Conservation (phyloP, 2,113 vertebrate species). For the Salvator merianae region DNA sequence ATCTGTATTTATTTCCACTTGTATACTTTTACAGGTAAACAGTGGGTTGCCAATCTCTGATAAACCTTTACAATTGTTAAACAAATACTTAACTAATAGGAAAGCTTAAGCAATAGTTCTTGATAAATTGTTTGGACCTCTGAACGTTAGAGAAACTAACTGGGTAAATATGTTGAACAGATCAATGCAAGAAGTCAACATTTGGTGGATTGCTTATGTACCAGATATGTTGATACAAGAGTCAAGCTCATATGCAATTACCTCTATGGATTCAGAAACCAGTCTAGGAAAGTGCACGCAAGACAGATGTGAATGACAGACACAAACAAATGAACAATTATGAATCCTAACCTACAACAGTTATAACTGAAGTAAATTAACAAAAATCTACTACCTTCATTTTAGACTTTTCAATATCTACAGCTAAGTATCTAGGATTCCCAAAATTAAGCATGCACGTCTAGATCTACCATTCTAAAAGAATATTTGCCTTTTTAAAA, state of each 20-base stretch:
- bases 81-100: neutral
- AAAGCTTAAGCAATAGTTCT: conserved; percentile 7
- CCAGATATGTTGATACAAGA: neutral
- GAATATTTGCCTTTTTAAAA: no score
- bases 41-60: conserved; percentile 3
- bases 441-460: no score
- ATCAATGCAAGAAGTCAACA: neutral
- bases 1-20: conserved; percentile 14
- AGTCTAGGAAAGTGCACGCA: neutral
- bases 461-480: no score
- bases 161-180: neutral
- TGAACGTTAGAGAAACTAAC: neutral
- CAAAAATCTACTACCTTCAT: neutral
- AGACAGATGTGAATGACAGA: neutral
- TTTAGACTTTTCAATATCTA: no score
- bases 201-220: conserved; percentile 12
- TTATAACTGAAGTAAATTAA: neutral
- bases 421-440: no score
- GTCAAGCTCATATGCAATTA: conserved; percentile 22
- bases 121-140: conserved; percentile 7
- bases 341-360: neutral
- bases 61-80: conserved; percentile 20
- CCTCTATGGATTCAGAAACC: neutral
- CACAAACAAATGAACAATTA: conserved; percentile 2
- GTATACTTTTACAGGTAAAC: neutral